phyloP scores from a whole-genome alignment of 23 tunicate species.

The Phallusia fumigata region DNA sequence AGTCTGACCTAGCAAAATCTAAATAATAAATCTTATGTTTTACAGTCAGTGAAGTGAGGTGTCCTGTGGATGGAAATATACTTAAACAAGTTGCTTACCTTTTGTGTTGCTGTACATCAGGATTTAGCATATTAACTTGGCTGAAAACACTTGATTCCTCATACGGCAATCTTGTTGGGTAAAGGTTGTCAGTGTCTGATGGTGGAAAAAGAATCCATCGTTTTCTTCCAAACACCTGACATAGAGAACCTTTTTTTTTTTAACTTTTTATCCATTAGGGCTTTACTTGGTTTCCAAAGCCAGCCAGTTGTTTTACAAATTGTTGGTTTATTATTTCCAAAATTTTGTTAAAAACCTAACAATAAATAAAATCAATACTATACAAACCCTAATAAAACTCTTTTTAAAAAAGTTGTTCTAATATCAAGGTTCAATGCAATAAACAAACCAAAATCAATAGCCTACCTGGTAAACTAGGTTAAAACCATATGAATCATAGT shows the following conservation, averaged over 20 bases:
- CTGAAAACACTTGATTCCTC: conserved; percentile 94
- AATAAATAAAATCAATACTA: too few species aligned
- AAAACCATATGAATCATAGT: conserved; percentile 87
- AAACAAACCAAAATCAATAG: neutral
- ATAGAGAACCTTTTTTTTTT: neutral
- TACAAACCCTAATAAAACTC: too few species aligned
- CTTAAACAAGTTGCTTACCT: too few species aligned
- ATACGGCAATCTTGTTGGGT: conserved; percentile 90
- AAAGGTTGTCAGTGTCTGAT: conserved; percentile 42
- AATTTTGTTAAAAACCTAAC: too few species aligned
- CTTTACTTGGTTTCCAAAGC: too few species aligned
- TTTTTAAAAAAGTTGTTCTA: too few species aligned
- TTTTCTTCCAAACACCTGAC: conserved; percentile 71
- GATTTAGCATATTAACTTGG: conserved; percentile 60
- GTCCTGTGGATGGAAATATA: neutral
- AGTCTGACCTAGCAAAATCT: too few species aligned
- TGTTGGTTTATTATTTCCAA: too few species aligned
- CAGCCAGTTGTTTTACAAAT: too few species aligned
- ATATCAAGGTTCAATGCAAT: too few species aligned
- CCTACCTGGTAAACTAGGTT: conserved; percentile 79
- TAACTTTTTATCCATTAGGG: too few species aligned
- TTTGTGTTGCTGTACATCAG: conserved; percentile 1
- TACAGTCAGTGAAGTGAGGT: neutral
- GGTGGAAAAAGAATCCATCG: conserved; percentile 88
- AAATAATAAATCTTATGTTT: too few species aligned